Base-by-base conservation (phyloP, 2,888 invertebrate species). In the Scrobipalpa atriplicella region DNA sequence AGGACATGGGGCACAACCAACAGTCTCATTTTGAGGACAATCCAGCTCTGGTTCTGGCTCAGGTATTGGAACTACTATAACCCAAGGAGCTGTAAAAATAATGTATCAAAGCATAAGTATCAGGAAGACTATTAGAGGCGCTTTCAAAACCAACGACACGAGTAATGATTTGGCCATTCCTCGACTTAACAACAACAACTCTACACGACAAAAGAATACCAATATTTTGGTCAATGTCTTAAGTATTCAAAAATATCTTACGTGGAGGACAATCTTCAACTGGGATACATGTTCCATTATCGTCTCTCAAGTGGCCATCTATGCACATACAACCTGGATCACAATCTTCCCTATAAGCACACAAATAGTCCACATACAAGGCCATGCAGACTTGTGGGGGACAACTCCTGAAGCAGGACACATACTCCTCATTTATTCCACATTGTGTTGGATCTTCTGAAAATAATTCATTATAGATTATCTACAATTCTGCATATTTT, bases 311-410 rank as follows among this genome's bases (percentile, higher is more conserved):
- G 16, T 64, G 52, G 21, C 38, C 21, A 5, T 64, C 39, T 39
- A 18, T 64, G 54, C 64, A 64, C 36, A 52, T 39, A n/a, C 64
- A 64, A 9, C 52, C 52, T 29, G 38, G 36, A 13, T 38, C n/a
- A 19, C 64, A 64, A 6, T 54, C 38, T 38, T n/a, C 13, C 10
- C 6, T 13, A 2, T 9, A 7, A 52, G 43, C 29, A 16, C 64
- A 64, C 5, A 18, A 16, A 18, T 78, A 83, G 0, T 74, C 70
- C 0, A 78, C 80, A 64, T 78, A 82, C 0, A 76, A 67, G 43
- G 73, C 76, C 11, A 81, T 75, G 60, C 84, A 84, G 38, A 71
- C 74, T 43, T 80, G 78, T 2, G 83, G 84, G 0, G 79, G 82
- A 18, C 84, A 84, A 11, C 72, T 70, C 2, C 72, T 76, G 66